These are phyloP conservation scores for Melanchra persicariae DNA, from an alignment of 2,888 invertebrate species.

Conservation along the genomic window DNA sequence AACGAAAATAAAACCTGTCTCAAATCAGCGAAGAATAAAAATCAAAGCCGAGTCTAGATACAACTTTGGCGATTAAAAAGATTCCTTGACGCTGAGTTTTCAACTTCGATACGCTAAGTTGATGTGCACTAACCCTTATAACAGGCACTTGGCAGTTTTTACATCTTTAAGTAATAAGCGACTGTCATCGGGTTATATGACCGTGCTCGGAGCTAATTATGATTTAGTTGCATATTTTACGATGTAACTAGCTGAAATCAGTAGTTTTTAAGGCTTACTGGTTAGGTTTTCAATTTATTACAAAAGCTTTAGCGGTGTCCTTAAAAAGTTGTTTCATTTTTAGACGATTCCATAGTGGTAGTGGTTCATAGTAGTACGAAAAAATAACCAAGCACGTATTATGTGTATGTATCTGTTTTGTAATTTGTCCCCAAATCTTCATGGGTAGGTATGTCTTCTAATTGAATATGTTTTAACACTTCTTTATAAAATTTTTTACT, in stretches of 20 bases:
- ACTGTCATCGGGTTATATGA: constrained; percentile 38
- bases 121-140: constrained; percentile 29
- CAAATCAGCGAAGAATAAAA: too few relatives aligned
- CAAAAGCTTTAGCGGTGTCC: background rate
- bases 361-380: background rate
- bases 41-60: too few relatives aligned
- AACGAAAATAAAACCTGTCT: too few relatives aligned
- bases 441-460: too few relatives aligned
- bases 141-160: constrained; percentile 2
- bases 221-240: constrained; percentile 34
- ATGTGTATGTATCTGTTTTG: too few relatives aligned
- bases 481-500: too few relatives aligned
- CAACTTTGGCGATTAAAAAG: too few relatives aligned
- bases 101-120: background rate
- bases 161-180: constrained; percentile 22
- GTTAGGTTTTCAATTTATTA: constrained; percentile 13
- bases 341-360: too few relatives aligned
- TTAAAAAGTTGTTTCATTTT: background rate
- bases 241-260: background rate
- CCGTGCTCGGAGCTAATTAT: constrained; percentile 35
- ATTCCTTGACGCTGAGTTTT: too few relatives aligned
- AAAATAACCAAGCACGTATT: constrained; percentile 3
- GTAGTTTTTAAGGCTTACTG: constrained; percentile 9
- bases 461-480: too few relatives aligned
- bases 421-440: too few relatives aligned